Base-by-base conservation (phyloP, 2,888 invertebrate species). In the Ectemnius continuus region DNA sequence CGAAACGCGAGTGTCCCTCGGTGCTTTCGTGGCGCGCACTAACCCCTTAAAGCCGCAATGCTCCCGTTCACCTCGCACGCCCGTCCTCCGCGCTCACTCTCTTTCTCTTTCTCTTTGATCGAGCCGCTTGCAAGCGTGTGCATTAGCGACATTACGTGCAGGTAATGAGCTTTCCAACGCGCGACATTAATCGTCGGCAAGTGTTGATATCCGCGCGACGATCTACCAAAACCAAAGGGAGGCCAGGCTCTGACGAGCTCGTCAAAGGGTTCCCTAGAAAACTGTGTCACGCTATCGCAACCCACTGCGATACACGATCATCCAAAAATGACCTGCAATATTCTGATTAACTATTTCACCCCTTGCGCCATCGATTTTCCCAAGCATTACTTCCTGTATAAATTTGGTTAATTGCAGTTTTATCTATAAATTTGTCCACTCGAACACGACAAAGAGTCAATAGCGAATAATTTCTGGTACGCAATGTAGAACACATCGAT, bases 261-360 rank as follows among this genome's bases (percentile, higher is more conserved):
- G 73, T 79, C 83, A 72, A 77, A 75, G 72, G 67, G 73, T 71
- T 65, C 76, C 69, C 78, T 36, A 11, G 73, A 81, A 81, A 83
- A 83, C 67, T 77, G 76, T 83, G 83, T 81, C 83, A 83, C 81
- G 83, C 81, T 73, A 83, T 36, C 36, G 36, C 36, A 36, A 36
- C 36, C 36, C 36, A 36, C 0, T 36, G 11, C 36, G 8, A 36
- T 11, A 36, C 36, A 36, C 36, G 11, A 36, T 36, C 36, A 36
- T 2, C 36, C 11, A 6, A 36, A 36, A 36, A 36, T 36, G 5
- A 36, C 36, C 8, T 36, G 36, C 36, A 36, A 1, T 6, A 8
- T 36, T 6, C 36, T 36, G 36, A 36, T 36, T 0, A 36, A 6
- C 2, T 36, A 36, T 36, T 36, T 36, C 4, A 36, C 8, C 11